Base-by-base conservation (phyloP, 2,797 vertebrate species). In the Jordanella pulchra region DNA sequence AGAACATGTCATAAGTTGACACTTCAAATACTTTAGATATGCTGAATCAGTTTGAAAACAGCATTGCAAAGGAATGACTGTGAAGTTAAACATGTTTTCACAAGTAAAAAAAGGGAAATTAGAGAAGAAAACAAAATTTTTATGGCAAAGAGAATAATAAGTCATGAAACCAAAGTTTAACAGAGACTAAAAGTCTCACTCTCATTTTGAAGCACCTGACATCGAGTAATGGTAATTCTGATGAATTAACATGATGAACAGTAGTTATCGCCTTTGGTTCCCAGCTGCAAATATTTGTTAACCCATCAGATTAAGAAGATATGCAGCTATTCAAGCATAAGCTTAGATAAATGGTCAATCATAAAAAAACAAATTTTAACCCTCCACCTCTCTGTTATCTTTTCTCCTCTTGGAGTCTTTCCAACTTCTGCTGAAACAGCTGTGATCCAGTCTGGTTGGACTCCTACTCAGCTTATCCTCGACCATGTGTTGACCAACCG, bases 341-440 rank as follows among this genome's bases (percentile, higher is more conserved):
- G 35, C 51, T 28, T 44, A 65, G 2, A 66, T 63, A 65, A 42
- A 39, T n/a, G 39, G 73, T 51, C 67, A 45, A 13, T 45, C 14
- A 68, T 23, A 50, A 47, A 50, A 67, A 54, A 17, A 14, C 61
- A 32, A 58, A 47, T 32, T 50, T 71, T 30, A 68, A 54, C 42
- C 63, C 78, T 77, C 79, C 60, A 76, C 68, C 47, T 76, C 21
- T 72, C 71, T 68, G 28, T 64, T 66, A 76, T n/a, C 28, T 63
- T 75, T 69, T 51, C 53, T 65, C 66, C 65, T 28, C 77, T 39
- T 67, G 51, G 61, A 69, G 69, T 73, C 77, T 85, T 83, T 79
- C 76, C 64, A 72, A 18, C 72, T 81, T 74, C 58, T 89, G 88
- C 89, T 89, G 86, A 92, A 87, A 89, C 92, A 91, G 86, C 89